Conservation (phyloP, 64 coral and sea anemone genomes). For the Orbicella faveolata region DNA sequence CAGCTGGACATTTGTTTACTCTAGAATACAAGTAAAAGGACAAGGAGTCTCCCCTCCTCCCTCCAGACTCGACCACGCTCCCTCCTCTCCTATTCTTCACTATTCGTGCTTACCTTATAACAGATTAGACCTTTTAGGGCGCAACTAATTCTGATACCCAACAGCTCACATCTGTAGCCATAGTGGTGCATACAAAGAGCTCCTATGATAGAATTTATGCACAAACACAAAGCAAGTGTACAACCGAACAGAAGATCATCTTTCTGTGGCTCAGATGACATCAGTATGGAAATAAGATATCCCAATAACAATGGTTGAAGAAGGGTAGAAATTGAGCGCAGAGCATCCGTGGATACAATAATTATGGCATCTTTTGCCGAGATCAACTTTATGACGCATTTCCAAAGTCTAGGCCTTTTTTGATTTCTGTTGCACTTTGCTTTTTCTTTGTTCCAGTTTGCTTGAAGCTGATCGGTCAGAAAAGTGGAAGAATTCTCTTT, state of each 20-base stretch:
- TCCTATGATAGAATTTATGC: background rate
- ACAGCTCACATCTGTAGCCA: background rate
- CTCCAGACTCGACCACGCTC: background rate
- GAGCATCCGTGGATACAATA: background rate
- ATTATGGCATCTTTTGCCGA: background rate
- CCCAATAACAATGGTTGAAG: background rate
- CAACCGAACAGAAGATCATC: no score
- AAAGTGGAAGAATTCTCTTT: background rate
- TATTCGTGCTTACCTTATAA: background rate
- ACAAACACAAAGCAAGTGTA: no score
- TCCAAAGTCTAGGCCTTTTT: background rate
- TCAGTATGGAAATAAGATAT: background rate
- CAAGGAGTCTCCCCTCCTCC: no score
- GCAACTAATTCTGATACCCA: conserved; percentile 1
- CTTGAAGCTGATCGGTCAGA: background rate
- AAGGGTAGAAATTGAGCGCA: background rate
- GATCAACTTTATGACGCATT: background rate
- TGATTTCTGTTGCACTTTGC: background rate
- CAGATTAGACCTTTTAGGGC: background rate
- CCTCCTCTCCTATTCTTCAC: background rate
- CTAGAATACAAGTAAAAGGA: no score
- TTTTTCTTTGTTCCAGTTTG: background rate
- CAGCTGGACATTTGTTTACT: no score
- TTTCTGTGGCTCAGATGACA: no score
- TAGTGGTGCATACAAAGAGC: background rate